phyloP scores from a whole-genome alignment of 2,797 vertebrate genomes.

The Enteromius fasciolatus region DNA sequence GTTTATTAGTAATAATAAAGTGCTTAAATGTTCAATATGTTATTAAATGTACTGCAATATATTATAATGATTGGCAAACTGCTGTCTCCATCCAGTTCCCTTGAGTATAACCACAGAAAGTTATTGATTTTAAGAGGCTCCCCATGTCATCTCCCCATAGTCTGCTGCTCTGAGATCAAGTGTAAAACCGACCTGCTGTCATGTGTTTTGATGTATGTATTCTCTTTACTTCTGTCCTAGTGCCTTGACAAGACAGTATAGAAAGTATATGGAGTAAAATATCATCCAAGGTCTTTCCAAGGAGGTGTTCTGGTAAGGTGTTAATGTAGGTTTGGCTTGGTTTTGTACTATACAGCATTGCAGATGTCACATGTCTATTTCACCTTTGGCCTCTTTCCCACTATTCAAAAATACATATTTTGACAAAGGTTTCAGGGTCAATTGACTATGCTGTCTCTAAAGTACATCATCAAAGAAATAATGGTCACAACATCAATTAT shows the following conservation, averaged over 20 bases:
- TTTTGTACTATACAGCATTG: neutral
- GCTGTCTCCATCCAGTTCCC: constrained; percentile 37
- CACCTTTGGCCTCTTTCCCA: constrained; percentile 61
- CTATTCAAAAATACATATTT: constrained; percentile 20
- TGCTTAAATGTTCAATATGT: neutral
- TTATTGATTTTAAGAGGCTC: constrained; percentile 63
- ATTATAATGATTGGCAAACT: constrained; percentile 34
- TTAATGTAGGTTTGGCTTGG: neutral
- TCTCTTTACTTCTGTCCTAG: constrained; percentile 30
- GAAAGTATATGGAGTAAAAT: constrained; percentile 12
- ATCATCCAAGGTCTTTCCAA: constrained; percentile 6
- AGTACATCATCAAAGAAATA: constrained; percentile 14
- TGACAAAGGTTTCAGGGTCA: constrained; percentile 33
- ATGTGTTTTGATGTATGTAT: constrained; percentile 46
- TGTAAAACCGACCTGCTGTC: constrained; percentile 61
- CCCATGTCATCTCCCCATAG: constrained; percentile 52
- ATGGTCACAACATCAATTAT: constrained; percentile 13
- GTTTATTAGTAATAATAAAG: constrained; percentile 4
- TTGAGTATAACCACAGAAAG: constrained; percentile 29
- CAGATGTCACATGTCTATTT: constrained; percentile 54
- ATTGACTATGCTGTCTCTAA: neutral
- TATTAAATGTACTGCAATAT: neutral
- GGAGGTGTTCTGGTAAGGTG: neutral
- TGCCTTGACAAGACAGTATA: constrained; percentile 4
- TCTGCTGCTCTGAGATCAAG: constrained; percentile 57